phyloP scores from a whole-genome alignment of 2,888 invertebrate species.

The Eupithecia vulgata region DNA sequence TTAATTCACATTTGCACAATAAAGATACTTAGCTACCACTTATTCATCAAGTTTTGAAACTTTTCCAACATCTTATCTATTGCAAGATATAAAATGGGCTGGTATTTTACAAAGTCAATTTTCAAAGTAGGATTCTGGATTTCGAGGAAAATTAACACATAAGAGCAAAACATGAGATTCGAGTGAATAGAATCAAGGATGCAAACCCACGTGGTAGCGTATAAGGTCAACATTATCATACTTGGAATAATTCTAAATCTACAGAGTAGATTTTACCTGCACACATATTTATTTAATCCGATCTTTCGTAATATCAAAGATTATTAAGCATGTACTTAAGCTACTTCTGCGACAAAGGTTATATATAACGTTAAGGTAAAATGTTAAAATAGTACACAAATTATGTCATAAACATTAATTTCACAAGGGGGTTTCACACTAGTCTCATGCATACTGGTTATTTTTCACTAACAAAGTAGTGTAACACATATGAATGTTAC shows the following conservation, averaged over 20 bases:
- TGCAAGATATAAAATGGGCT: not conserved
- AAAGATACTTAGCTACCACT: conserved; percentile 41
- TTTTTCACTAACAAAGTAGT: conserved; percentile 30
- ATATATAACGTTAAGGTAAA: conserved; percentile 44
- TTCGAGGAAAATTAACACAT: conserved; percentile 24
- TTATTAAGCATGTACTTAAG: conserved; percentile 43
- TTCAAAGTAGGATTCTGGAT: not conserved
- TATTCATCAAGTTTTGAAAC: conserved; percentile 28
- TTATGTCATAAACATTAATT: conserved; percentile 42
- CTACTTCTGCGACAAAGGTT: conserved; percentile 41
- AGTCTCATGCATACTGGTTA: conserved; percentile 35
- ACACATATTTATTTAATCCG: conserved; percentile 32
- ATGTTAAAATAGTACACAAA: conserved; percentile 39
- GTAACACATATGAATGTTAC: conserved; percentile 6
- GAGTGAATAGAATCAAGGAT: conserved; percentile 14
- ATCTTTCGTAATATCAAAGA: conserved; percentile 44
- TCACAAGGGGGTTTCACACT: conserved; percentile 46
- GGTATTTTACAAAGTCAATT: not conserved
- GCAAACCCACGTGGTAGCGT: conserved; percentile 26
- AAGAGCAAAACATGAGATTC: conserved; percentile 42
- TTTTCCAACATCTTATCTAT: conserved; percentile 16
- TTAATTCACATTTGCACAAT: conserved; percentile 49
- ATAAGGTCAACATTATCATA: conserved; percentile 26
- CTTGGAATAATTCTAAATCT: conserved; percentile 31
- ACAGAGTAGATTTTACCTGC: conserved; percentile 36